Conservation (phyloP, 2,113 vertebrate genomes). For the Hassar affinis region DNA sequence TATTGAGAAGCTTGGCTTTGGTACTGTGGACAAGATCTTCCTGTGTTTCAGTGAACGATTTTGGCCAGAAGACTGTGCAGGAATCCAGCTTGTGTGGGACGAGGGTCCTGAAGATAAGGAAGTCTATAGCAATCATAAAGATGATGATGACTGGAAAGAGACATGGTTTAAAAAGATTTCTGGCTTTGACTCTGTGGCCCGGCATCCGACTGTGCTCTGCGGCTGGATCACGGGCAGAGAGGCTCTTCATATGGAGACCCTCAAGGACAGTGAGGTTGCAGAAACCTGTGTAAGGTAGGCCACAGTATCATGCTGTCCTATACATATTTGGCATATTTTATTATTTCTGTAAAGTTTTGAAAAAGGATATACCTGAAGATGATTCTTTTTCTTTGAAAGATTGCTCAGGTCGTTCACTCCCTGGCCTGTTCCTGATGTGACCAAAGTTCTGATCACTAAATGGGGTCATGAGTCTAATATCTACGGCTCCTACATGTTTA, state of each 20-base stretch:
- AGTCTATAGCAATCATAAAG: constrained; percentile 28
- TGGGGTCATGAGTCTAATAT: constrained; percentile 59
- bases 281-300: constrained; percentile 57
- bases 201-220: constrained; percentile 60
- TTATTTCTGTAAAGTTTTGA: not conserved
- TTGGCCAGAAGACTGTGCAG: constrained; percentile 63
- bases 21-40: constrained; percentile 63
- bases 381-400: constrained; percentile 35
- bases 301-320: not conserved
- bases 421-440: constrained; percentile 58
- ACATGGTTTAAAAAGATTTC: constrained; percentile 65
- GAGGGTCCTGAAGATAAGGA: constrained; percentile 56
- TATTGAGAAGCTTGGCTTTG: constrained; percentile 60
- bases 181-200: constrained; percentile 63
- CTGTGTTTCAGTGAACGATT: constrained; percentile 58
- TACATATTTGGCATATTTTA: not conserved
- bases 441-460: constrained; percentile 52
- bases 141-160: constrained; percentile 50
- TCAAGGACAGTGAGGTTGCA: constrained; percentile 53
- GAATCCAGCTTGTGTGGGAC: constrained; percentile 62
- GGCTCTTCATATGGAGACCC: constrained; percentile 62
- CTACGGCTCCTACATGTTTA: constrained; percentile 59
- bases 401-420: constrained; percentile 60
- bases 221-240: constrained; percentile 65
- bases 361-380: not conserved